phyloP scores from a whole-genome alignment of 2,797 vertebrate species.

The Lindbergichthys nudifrons region DNA sequence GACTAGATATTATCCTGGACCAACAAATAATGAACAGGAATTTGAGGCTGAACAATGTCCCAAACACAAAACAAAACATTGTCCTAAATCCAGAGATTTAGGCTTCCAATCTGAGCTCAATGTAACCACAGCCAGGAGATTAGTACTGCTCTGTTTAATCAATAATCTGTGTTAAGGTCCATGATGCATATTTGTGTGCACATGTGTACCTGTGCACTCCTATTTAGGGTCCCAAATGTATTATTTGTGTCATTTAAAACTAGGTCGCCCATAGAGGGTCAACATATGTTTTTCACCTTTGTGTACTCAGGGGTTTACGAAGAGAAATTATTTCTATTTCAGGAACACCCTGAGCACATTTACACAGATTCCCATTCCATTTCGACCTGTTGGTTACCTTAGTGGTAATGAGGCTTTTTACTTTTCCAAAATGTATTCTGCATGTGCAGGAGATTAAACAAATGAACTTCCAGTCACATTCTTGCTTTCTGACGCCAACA shows the following conservation, averaged over 20 bases:
- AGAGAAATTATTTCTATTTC: too few species aligned
- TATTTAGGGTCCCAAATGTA: not conserved
- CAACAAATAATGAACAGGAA: conserved; percentile 39
- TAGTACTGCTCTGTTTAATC: conserved; percentile 47
- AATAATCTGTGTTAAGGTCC: conserved; percentile 55
- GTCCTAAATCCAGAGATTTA: conserved; percentile 69
- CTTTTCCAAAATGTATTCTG: too few species aligned
- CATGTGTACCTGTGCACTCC: not conserved
- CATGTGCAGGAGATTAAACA: too few species aligned
- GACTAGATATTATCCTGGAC: conserved; percentile 31
- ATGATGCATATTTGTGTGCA: conserved; percentile 1
- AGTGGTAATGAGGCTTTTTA: too few species aligned
- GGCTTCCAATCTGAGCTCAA: conserved; percentile 43
- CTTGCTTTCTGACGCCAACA: too few species aligned
- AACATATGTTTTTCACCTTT: too few species aligned
- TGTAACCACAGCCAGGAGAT: conserved; percentile 55
- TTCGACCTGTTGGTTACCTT: too few species aligned
- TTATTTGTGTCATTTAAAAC: not conserved
- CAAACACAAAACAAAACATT: conserved; percentile 50
- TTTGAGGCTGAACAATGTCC: conserved; percentile 38
- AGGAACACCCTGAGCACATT: too few species aligned
- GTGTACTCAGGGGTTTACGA: too few species aligned
- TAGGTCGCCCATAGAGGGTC: not conserved
- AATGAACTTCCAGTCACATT: too few species aligned
- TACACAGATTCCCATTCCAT: too few species aligned